Evolutionary conservation across 2,797 vertebrate genomes (phyloP).

Genomic region (Clarias laeviceps): DNA sequence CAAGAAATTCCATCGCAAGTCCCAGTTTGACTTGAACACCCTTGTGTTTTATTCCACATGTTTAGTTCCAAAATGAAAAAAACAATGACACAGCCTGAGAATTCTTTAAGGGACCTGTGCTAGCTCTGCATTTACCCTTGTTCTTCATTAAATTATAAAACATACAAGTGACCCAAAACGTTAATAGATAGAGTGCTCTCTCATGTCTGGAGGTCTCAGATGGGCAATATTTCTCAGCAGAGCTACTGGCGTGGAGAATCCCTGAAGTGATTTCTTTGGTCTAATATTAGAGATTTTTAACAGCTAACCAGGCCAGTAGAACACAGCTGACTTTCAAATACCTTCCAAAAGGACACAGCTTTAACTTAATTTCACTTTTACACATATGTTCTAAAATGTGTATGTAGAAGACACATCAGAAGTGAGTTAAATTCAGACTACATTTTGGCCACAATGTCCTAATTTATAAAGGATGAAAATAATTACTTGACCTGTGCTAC

Average conservation of each 20-base stretch:
- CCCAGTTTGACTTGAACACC: no score
- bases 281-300: slow-evolving; percentile 71
- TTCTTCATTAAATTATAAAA: slow-evolving; percentile 39
- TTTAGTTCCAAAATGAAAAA: slow-evolving; percentile 9
- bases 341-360: slow-evolving; percentile 62
- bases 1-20: no score
- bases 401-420: neutral
- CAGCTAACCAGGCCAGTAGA: slow-evolving; percentile 69
- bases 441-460: slow-evolving; percentile 52
- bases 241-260: slow-evolving; percentile 55
- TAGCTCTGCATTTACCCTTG: neutral
- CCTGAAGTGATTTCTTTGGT: slow-evolving; percentile 55
- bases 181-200: slow-evolving; percentile 54
- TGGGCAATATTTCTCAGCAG: slow-evolving; percentile 73
- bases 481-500: slow-evolving; percentile 52
- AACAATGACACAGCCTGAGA: neutral
- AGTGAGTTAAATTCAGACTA: neutral
- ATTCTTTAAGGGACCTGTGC: slow-evolving; percentile 1
- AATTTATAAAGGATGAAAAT: slow-evolving; percentile 62
- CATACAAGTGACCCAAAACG: slow-evolving; percentile 65
- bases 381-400: neutral
- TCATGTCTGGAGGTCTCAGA: slow-evolving; percentile 56
- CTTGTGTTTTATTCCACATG: neutral
- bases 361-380: neutral
- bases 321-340: slow-evolving; percentile 68